Evolutionary conservation across 2,113 vertebrate species (phyloP).

Genomic region (Montifringilla adamsi): DNA sequence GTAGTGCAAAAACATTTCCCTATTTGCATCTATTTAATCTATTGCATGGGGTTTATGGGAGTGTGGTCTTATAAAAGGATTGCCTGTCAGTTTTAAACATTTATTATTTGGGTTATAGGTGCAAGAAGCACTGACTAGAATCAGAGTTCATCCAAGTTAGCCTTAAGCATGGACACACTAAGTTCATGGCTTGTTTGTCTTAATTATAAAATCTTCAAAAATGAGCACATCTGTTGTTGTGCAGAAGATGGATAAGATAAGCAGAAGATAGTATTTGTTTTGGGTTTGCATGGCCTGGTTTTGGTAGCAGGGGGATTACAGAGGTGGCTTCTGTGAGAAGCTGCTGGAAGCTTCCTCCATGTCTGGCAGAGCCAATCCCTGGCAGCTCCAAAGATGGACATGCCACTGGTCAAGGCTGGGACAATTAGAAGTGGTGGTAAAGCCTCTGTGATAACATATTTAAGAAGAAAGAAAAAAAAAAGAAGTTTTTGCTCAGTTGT

Average conservation of each 20-base stretch:
- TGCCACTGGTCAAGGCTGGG: not conserved
- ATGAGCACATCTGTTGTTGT: too few species aligned
- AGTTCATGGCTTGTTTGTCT: too few species aligned
- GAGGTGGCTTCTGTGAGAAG: not conserved
- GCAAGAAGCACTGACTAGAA: not conserved
- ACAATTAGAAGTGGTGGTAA: not conserved
- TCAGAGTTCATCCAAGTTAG: not conserved
- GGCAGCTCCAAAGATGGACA: accelerated
- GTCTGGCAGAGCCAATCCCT: not conserved
- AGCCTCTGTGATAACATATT: accelerated
- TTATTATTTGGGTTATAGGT: not conserved
- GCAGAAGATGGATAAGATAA: too few species aligned
- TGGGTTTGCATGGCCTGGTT: not conserved
- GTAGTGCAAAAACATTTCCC: not conserved
- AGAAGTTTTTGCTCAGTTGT: not conserved
- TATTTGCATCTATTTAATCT: not conserved
- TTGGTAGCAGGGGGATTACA: accelerated
- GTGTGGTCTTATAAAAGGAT: not conserved
- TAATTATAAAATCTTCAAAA: too few species aligned
- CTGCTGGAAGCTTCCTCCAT: not conserved
- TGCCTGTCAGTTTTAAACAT: not conserved
- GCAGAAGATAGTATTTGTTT: not conserved
- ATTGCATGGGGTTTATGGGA: not conserved
- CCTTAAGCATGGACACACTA: too few species aligned
- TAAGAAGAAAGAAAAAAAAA: not conserved